Evolutionary conservation across 2,888 invertebrate genomes (phyloP), one percentile per base, ranked within the genome.

Genomic region (Plagodis pulveraria): DNA sequence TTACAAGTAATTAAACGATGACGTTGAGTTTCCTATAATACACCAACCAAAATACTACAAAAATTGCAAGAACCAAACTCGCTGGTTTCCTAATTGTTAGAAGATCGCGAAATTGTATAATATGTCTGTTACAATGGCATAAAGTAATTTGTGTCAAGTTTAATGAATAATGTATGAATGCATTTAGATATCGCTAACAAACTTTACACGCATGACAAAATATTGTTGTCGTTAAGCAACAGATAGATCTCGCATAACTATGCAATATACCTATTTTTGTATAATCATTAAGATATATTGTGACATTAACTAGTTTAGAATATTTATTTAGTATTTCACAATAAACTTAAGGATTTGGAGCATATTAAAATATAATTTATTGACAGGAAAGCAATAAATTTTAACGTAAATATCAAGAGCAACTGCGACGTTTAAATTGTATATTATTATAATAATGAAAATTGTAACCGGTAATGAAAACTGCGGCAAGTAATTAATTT

Each of bases 161-260:
- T 58, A 11, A 43, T 54, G 11, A 50, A 42, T 59, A 33, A 40
- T 41, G 6, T 41, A 49, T 50, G 40, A 45, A 50, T 58, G 45
- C 36, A 34, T 50, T 44, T 47, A 38, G 36, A 40, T 50, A 52
- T 53, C 41, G 46, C 8, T 6, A 11, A 33, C 34, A 6, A 46
- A 33, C 22, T 42, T 50, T 54, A 22, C 22, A 22, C 22, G 22
- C 50, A 34, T 59, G 58, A 47, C 58, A 42, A 59, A 54, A 59
- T 49, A 53, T 41, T 33, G n/a, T 36, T 44, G 40, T 44, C 12
- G 12, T 43, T 47, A 5, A 49, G 34, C 10, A 10, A 40, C 5
- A 40, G 5, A 40, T 10, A 10, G 5, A 40, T 9, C 40, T 40
- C 8, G 40, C 5, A 40, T 40, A 40, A 10, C 5, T 40, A 10